phyloP scores from a whole-genome alignment of 2,113 vertebrate genomes.

The Dendropsophus ebraccatus region DNA sequence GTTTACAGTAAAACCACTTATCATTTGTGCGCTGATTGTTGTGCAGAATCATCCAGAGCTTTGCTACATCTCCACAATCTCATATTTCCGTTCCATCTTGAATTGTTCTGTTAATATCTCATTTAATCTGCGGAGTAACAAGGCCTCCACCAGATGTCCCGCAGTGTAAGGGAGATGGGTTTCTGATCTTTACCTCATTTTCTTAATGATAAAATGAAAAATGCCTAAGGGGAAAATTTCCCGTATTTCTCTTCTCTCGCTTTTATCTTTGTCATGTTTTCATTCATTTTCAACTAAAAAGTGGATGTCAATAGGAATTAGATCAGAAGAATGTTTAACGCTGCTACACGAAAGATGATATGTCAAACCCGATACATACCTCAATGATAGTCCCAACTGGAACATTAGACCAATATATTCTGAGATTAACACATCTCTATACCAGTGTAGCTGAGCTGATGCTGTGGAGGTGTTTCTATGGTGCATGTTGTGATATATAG shows the following conservation, averaged over 20 bases:
- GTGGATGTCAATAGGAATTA: conserved; percentile 7
- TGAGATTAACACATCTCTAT: background rate
- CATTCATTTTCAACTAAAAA: conserved; percentile 38
- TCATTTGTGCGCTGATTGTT: background rate
- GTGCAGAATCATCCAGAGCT: background rate
- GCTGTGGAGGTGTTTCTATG: background rate
- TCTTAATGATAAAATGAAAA: conserved; percentile 38
- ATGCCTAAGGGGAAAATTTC: background rate
- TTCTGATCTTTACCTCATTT: conserved; percentile 48
- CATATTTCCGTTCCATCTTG: conserved; percentile 5
- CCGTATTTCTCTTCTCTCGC: conserved; percentile 3
- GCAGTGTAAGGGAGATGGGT: conserved; percentile 16
- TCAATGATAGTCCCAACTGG: background rate
- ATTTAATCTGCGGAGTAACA: conserved; percentile 28
- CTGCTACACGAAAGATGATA: background rate
- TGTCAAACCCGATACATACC: background rate
- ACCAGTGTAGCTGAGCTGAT: background rate
- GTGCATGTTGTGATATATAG: too few relatives aligned
- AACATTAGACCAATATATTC: background rate
- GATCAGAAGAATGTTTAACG: background rate
- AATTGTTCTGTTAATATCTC: conserved; percentile 1
- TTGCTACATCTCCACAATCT: background rate
- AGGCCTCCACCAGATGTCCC: conserved; percentile 23
- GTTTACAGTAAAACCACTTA: background rate
- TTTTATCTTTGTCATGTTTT: conserved; percentile 38